Percentiles rank a stretch among this genome's conserved stretches.
phyloP scores from a whole-genome alignment of 92 coral and sea anemone species.

The Phymanthus crucifer region DNA sequence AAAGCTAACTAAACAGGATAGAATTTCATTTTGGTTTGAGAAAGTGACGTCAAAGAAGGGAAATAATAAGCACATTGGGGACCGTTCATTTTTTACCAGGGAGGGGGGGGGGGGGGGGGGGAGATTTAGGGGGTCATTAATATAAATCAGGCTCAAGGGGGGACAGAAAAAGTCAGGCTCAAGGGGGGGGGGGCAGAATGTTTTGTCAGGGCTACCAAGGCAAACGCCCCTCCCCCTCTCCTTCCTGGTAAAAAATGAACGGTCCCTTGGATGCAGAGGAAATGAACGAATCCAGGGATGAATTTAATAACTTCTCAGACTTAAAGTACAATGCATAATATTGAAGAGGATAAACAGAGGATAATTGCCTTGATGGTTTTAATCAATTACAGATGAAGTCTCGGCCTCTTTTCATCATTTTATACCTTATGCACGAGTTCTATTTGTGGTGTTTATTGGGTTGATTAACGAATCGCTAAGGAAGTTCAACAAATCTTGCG shows the following conservation, averaged over 20 bases:
- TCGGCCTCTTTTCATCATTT: neutral
- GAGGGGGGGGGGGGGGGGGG: no score
- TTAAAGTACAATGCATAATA: neutral
- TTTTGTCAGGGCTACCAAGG: no score
- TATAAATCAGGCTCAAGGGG: no score
- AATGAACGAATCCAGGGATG: neutral
- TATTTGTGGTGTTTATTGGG: no score
- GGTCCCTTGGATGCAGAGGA: neutral
- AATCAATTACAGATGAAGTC: neutral
- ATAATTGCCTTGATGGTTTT: neutral
- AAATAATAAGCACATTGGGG: neutral
- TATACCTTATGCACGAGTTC: neutral
- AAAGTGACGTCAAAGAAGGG: neutral
- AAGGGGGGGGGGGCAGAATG: neutral
- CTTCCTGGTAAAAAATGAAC: no score
- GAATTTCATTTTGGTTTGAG: no score
- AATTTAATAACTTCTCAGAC: neutral
- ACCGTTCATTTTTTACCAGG: no score
- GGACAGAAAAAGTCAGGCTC: no score
- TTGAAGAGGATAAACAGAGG: neutral
- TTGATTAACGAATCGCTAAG: no score
- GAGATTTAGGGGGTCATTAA: no score
- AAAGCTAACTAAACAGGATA: neutral
- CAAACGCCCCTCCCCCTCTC: no score
- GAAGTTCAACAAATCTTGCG: no score